Evolutionary conservation across 1,140 invertebrate species (phyloP), one percentile per base, ranked within the genome.

Genomic region (Lerema accius): DNA sequence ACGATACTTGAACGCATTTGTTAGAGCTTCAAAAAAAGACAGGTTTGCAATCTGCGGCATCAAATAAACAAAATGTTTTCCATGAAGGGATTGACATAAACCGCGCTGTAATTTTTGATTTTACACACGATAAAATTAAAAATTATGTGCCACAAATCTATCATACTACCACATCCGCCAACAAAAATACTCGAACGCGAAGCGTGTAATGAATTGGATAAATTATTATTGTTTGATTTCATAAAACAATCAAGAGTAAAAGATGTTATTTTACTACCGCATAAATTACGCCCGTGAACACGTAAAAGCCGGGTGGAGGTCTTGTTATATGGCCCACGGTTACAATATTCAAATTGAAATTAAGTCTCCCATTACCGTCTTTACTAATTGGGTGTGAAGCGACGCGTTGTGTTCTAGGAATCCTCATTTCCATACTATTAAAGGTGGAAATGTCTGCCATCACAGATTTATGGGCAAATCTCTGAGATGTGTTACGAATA

Each of bases 401-500:
- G 67, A 68, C 59, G 68, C 64, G 53, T 55, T 73, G 53, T 64
- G 68, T 85, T 85, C 82, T 84, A 83, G 77, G 81, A 87, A 85
- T 73, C 63, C 64, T 62, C 65, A 71, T 78, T 76, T 65, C 71
- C 71, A 77, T 74, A 76, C 73, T 72, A 72, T 73, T 78, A 78
- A 69, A 75, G 75, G 69, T 76, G 75, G 71, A 80, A 76, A 66
- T 71, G 69, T 65, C 67, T 72, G 69, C 71, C 73, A 73, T 67
- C 71, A 53, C 65, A 80, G 81, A 88, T 86, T 88, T 86, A 86
- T 84, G 81, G 74, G 69, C 84, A 76, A 85, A 87, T 80, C 82
- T 82, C 82, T 56, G 68, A 82, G 82, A 82, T 85, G 78, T 82
- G 82, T 82, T 84, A 86, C 84, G 81, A 88, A 88, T 88, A 89